Percentiles rank a stretch among this genome's conserved stretches.
These are phyloP conservation scores for Sebastes umbrosus DNA, from an alignment of 2,797 vertebrate genomes.

Conservation along the genomic window DNA sequence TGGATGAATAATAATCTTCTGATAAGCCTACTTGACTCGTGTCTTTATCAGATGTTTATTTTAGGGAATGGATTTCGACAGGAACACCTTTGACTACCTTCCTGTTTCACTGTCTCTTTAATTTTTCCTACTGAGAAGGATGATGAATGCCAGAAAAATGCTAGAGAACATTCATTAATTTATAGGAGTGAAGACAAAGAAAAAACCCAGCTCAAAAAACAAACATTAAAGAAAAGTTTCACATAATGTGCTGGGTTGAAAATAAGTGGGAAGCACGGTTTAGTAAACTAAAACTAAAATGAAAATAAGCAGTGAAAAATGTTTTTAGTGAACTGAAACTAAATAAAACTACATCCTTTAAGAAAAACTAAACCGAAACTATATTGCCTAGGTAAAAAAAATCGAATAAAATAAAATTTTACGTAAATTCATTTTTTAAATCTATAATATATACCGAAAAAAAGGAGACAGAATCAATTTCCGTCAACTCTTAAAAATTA, in stretches of 20 bases:
- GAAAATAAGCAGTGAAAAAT: too few relatives aligned
- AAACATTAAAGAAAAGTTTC: background rate
- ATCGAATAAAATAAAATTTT: rapidly evolving
- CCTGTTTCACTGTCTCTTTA: background rate
- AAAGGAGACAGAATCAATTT: too few relatives aligned
- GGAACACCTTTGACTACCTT: background rate
- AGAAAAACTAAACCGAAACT: too few relatives aligned
- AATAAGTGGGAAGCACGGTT: background rate
- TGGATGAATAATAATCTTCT: background rate
- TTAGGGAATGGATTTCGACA: background rate
- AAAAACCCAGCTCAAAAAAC: background rate
- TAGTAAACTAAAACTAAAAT: too few relatives aligned
- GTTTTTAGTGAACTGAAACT: too few relatives aligned
- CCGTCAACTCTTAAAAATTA: too few relatives aligned
- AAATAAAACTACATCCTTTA: too few relatives aligned
- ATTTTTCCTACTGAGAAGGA: background rate
- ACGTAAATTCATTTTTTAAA: too few relatives aligned
- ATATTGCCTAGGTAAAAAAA: too few relatives aligned
- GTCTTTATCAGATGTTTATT: background rate
- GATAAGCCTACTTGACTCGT: background rate
- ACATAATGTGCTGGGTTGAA: background rate
- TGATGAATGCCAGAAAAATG: background rate
- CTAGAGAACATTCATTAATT: background rate
- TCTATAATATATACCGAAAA: too few relatives aligned
- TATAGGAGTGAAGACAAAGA: background rate